Percentiles rank a stretch among this genome's conserved stretches.
Conservation (phyloP, 2,113 vertebrate species). For the Petrocephalus zakoni region DNA sequence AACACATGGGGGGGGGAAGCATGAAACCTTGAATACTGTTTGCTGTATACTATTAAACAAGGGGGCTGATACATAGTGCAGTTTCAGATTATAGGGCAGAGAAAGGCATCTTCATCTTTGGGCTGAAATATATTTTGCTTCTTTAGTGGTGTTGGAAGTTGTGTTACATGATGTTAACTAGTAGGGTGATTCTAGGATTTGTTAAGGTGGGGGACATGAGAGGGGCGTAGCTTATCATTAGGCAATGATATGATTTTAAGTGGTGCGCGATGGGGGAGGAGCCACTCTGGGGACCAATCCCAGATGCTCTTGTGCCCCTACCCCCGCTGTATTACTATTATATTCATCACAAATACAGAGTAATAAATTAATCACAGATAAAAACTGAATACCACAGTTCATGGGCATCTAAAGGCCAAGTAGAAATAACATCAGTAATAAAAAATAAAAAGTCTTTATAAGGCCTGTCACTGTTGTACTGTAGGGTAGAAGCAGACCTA, state of each 20-base stretch:
- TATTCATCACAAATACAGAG: neutral
- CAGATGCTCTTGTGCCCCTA: neutral
- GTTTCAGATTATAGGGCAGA: neutral
- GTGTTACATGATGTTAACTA: neutral
- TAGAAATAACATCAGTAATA: neutral
- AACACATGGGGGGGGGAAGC: neutral
- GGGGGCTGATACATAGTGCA: neutral
- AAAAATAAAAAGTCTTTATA: neutral
- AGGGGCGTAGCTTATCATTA: neutral
- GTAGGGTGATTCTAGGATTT: neutral
- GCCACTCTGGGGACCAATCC: neutral
- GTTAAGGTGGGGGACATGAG: neutral
- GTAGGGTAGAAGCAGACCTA: conserved; percentile 52
- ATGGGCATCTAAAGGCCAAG: neutral
- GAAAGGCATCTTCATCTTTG: neutral
- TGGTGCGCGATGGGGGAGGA: neutral
- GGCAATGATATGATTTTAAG: neutral
- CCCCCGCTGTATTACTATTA: neutral
- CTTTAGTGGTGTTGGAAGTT: neutral
- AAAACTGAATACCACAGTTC: neutral
- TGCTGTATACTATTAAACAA: neutral
- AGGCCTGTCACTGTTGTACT: neutral
- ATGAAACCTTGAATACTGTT: neutral
- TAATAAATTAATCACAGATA: neutral
- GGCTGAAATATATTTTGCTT: too few species aligned